Percentiles rank a stretch among this genome's conserved stretches.
phyloP scores from a whole-genome alignment of 1,140 invertebrate species.

The Luehdorfia chinensis region DNA sequence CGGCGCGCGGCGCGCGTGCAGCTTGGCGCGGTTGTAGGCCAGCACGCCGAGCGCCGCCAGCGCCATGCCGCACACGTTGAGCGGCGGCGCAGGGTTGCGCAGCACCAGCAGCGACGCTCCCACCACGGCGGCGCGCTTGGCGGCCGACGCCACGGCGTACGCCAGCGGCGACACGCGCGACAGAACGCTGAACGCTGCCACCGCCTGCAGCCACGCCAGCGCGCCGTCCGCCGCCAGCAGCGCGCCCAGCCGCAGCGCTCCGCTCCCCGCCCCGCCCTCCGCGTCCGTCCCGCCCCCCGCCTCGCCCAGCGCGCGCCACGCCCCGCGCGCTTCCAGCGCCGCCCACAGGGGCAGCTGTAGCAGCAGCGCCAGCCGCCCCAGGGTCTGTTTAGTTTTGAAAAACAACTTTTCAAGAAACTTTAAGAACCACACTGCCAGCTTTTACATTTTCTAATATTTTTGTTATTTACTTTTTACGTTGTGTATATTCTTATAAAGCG shows the following conservation, averaged over 20 bases:
- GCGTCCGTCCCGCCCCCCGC: background rate
- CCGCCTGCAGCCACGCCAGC: conserved; percentile 96
- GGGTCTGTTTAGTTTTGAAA: conserved; percentile 26
- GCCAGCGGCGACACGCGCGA: conserved; percentile 93
- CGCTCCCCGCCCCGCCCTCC: background rate
- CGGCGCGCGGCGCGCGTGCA: conserved; percentile 21
- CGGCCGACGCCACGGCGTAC: conserved; percentile 96
- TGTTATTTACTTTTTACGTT: no score
- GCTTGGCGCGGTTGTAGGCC: conserved; percentile 84
- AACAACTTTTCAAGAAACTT: no score
- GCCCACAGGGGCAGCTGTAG: conserved; percentile 41
- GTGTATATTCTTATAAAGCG: no score
- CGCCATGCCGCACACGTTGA: conserved; percentile 94
- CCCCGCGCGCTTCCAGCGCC: conserved; percentile 25
- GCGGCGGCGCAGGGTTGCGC: conserved; percentile 93
- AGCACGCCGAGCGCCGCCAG: conserved; percentile 94
- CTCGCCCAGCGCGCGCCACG: conserved; percentile 14
- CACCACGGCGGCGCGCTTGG: conserved; percentile 97
- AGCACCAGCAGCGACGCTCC: conserved; percentile 91
- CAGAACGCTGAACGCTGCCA: conserved; percentile 85
- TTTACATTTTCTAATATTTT: no score
- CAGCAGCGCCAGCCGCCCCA: conserved; percentile 35
- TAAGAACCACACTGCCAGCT: no score
- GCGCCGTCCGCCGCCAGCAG: conserved; percentile 91
- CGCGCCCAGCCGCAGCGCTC: conserved; percentile 39